Conservation (phyloP, 2,113 vertebrate species). For the Carassius auratus region DNA sequence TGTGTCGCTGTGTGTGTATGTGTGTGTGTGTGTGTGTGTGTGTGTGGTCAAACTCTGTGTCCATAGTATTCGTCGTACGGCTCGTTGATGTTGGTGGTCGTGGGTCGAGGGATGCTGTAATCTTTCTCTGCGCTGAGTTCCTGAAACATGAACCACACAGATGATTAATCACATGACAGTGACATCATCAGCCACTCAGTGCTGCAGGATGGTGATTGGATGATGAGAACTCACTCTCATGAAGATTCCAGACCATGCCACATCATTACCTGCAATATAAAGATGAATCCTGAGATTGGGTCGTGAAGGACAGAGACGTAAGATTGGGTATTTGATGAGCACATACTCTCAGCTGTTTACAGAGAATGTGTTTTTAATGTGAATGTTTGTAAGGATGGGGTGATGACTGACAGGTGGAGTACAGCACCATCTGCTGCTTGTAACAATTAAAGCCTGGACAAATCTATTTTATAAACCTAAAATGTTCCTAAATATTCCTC, state of each 20-base stretch:
- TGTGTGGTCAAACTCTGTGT: slow-evolving; percentile 64
- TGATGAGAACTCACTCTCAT: neutral
- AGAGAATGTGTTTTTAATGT: neutral
- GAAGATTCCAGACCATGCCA: too few species aligned
- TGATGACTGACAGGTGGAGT: neutral
- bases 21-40: slow-evolving; percentile 1
- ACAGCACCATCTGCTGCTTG: neutral
- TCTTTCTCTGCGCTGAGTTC: slow-evolving; percentile 71
- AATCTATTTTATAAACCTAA: too few species aligned
- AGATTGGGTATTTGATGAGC: too few species aligned
- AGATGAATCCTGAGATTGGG: too few species aligned
- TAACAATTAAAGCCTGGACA: too few species aligned
- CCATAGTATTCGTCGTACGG: slow-evolving; percentile 78
- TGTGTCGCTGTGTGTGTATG: too few species aligned
- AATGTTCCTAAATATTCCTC: too few species aligned
- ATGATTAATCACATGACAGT: neutral
- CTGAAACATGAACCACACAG: slow-evolving; percentile 63
- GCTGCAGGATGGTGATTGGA: neutral
- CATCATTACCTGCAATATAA: too few species aligned
- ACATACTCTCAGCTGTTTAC: neutral
- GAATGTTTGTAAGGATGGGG: too few species aligned
- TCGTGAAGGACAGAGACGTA: too few species aligned
- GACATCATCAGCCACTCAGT: neutral
- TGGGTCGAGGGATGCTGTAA: slow-evolving; percentile 75
- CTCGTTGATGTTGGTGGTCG: slow-evolving; percentile 69